Evolutionary conservation across 2,888 invertebrate species (phyloP).

Genomic region (Aricia artaxerxes): DNA sequence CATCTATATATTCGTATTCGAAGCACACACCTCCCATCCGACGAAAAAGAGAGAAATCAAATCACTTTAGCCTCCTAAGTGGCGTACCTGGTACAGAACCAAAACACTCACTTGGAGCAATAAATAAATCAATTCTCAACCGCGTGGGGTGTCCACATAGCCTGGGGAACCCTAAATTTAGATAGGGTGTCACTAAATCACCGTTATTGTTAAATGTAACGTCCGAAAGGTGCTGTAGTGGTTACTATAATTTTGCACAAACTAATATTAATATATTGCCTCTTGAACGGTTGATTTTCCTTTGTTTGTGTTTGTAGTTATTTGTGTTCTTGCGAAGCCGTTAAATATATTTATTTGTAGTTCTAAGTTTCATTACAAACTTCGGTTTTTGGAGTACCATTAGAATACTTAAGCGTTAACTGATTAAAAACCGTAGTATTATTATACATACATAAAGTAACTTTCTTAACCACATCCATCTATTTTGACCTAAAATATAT

Average conservation of each 20-base stretch:
- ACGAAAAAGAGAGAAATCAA: conserved; percentile 45
- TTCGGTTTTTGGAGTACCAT: neutral
- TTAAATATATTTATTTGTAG: neutral
- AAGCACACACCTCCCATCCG: conserved; percentile 29
- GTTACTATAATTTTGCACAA: conserved; percentile 33
- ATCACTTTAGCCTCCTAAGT: conserved; percentile 55
- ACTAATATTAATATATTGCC: conserved; percentile 33
- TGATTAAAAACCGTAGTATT: too few relatives aligned
- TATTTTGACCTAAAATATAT: too few relatives aligned
- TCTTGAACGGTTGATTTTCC: conserved; percentile 28
- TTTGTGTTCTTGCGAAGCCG: neutral
- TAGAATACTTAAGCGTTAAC: neutral
- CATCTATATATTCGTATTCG: conserved; percentile 25
- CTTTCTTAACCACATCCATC: too few relatives aligned
- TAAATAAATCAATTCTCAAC: conserved; percentile 71
- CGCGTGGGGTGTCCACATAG: conserved; percentile 67
- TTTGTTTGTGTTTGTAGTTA: conserved; percentile 20
- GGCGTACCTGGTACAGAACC: conserved; percentile 55
- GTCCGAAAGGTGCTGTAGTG: conserved; percentile 43
- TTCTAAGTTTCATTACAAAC: neutral
- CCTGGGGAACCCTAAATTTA: conserved; percentile 69
- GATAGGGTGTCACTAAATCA: conserved; percentile 68
- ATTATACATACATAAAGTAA: too few relatives aligned
- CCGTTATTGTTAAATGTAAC: conserved; percentile 65
- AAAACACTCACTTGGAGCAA: conserved; percentile 53